Base-by-base conservation (phyloP, 2,113 vertebrate genomes). In the Ploceus nigricollis region DNA sequence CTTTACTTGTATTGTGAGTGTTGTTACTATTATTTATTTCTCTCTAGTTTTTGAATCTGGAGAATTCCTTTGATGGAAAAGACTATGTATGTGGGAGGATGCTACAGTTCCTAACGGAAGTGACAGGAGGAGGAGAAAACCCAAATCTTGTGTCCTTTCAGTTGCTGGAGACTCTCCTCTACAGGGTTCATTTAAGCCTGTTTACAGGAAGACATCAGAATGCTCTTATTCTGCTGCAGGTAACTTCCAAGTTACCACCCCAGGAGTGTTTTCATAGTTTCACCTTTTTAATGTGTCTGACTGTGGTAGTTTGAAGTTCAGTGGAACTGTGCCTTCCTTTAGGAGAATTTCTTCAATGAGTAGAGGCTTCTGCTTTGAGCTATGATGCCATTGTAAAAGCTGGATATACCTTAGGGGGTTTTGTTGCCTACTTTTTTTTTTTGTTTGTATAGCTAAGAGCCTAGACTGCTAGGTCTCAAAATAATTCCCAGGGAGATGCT, bases 31-130 rank as follows among this genome's bases (percentile, higher is more conserved):
- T 25, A 90, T 91, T 94, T n/a, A 23, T 72, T 42, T 97, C 31
- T 89, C 13, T 96, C 18, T 84, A 99, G 99, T 99, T 99, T 82
- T 82, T 99, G 91, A 98, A 97, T 90, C 95, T 99, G 92, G 99
- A 99, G 97, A 98, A 96, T 90, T 98, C 99, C 2, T 99, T 99
- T 87, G 99, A 99, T 95, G 99, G 99, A 72, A 99, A 99, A 90
- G 99, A 99, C 97, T 99, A 98, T 0, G 98, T 99, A 5, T 99
- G 99, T 72, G 98, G 97, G 8, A 99, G 99, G 42, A 98, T 99
- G 94, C 96, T 99, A 28, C 98, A 98, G 51, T 99, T 98, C 84
- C 97, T 99, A 13, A 93, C 98, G 87, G 94, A 97, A 81, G 79
- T 95, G 50, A 81, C 97, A 23, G 95, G 91, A 15, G 54, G 31